Percentiles rank a stretch among this genome's conserved stretches.
Conservation (phyloP, 2,113 vertebrate genomes). For the Micronisus gabar region DNA sequence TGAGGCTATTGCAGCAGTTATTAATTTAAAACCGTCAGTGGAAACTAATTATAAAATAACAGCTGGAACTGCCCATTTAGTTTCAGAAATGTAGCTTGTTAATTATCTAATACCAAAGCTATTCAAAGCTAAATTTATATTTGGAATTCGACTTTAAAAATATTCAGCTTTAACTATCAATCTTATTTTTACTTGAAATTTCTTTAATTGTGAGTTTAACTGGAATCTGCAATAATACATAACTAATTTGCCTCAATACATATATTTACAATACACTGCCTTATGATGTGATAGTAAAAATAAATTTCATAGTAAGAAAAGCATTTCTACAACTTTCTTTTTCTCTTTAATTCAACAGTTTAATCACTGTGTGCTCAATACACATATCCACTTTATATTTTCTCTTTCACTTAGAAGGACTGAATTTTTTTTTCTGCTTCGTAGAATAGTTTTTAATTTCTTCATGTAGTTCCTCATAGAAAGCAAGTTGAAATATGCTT, state of each 20-base stretch:
- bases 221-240: neutral
- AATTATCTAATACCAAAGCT: conserved; percentile 52
- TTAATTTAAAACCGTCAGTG: conserved; percentile 53
- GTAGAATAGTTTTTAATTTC: neutral
- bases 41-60: conserved; percentile 60
- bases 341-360: neutral
- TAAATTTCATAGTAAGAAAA: neutral
- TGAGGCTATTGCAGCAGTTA: conserved; percentile 48
- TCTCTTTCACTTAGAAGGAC: neutral
- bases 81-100: conserved; percentile 37
- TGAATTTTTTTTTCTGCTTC: neutral
- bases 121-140: conserved; percentile 28
- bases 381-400: neutral
- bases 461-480: neutral
- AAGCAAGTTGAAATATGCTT: neutral
- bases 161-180: neutral
- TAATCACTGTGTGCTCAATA: neutral
- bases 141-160: neutral
- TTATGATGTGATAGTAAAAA: neutral
- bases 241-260: neutral
- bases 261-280: neutral
- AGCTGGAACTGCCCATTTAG: conserved; percentile 50
- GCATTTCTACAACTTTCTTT: neutral
- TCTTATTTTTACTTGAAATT: neutral
- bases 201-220: neutral